Evolutionary conservation across 2,888 invertebrate species (phyloP).

Genomic region (Tetropium fuscum): DNA sequence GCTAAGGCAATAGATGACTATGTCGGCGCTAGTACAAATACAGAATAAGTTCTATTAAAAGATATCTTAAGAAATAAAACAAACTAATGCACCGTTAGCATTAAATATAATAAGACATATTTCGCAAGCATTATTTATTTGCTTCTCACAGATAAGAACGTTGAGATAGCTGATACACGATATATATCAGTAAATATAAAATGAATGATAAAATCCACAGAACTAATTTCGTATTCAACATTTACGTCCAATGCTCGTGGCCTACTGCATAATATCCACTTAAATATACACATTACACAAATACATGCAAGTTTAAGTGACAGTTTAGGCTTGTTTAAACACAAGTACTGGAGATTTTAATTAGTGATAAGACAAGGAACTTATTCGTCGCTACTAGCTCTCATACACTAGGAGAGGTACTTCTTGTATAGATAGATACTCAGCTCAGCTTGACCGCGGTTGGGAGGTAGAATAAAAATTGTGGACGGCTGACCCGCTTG

Average conservation of each 20-base stretch:
- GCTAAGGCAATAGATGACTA: slow-evolving; percentile 5
- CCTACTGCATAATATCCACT: slow-evolving; percentile 56
- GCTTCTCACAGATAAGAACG: slow-evolving; percentile 33
- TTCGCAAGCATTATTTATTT: slow-evolving; percentile 37
- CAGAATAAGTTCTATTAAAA: slow-evolving; percentile 6
- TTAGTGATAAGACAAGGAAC: slow-evolving; percentile 57
- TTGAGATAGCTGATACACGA: slow-evolving; percentile 42
- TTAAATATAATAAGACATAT: slow-evolving; percentile 33
- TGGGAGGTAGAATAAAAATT: slow-evolving; percentile 1
- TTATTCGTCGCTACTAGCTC: slow-evolving; percentile 39
- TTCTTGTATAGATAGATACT: too few species aligned
- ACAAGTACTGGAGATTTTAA: slow-evolving; percentile 60
- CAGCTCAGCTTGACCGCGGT: not conserved
- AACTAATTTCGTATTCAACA: slow-evolving; percentile 50
- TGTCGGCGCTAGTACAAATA: not conserved
- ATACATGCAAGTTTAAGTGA: slow-evolving; percentile 58
- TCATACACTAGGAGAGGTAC: too few species aligned
- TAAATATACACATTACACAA: slow-evolving; percentile 60
- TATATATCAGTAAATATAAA: slow-evolving; percentile 46
- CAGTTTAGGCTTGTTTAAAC: slow-evolving; percentile 58
- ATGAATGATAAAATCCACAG: slow-evolving; percentile 46
- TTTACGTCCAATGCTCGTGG: slow-evolving; percentile 50
- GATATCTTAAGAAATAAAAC: slow-evolving; percentile 17
- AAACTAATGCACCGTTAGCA: slow-evolving; percentile 15
- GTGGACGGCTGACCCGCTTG: slow-evolving; percentile 15